Evolutionary conservation across 1,140 invertebrate genomes (phyloP), one percentile per base, ranked within the genome.

Genomic region (Drosophila sturtevanti): DNA sequence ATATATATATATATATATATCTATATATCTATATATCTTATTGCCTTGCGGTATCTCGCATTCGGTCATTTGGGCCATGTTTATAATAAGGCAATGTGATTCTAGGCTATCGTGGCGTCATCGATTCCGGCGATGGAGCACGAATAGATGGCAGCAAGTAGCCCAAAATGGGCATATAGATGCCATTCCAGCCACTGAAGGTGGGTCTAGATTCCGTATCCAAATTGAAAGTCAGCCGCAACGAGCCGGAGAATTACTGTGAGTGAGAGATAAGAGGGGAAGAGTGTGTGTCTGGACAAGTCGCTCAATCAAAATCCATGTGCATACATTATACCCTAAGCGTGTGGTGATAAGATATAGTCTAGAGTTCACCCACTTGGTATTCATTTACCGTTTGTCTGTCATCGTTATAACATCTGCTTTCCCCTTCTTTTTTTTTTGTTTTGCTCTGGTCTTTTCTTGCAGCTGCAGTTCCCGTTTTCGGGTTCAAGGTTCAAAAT

Each of bases 231-330:
- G 54, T 55, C 52, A 31, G 63, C 41, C 16, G 16, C 41, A 48
- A 48, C 41, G 9, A 48, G 9, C 41, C 41, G 41, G 41, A 48
- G 73, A 76, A 73, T 68, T 85, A 52, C 82, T 86, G 81, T 86
- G 81, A 86, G 81, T 86, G 73, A 63, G 81, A 64, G 81, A 78
- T 74, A 75, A 12, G n/a, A 14, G 21, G 21, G 22, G 12, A 14
- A 55, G 16, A 85, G 56, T 48, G 41, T 48, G 16, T 21, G 59
- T 37, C 35, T 72, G 68, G 67, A 54, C 68, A 34, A 69, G 37
- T 73, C 71, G 70, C 59, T 59, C 62, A 74, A 74, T 74, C 48
- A 56, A 55, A 74, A 51, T 74, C 55, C 14, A 61, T 74, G 63
- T 74, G 72, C 55, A 74, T 74, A 74, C 71, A 67, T 74, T 74